These are phyloP conservation scores for Acrobasis repandana DNA, from an alignment of 2,888 invertebrate genomes.

Conservation along the genomic window DNA sequence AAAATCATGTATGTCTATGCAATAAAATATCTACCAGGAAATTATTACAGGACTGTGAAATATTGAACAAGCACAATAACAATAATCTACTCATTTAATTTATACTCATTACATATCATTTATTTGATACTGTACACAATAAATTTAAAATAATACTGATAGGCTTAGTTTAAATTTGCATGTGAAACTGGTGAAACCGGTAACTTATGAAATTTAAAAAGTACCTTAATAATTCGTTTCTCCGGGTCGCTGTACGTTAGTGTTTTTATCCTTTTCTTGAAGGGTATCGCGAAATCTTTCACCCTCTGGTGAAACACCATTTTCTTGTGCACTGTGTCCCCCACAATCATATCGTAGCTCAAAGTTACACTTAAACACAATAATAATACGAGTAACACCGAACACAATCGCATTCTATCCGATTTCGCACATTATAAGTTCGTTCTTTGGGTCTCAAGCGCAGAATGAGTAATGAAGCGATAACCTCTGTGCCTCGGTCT, in stretches of 20 bases:
- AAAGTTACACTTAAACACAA: slow-evolving; percentile 52
- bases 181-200: background rate
- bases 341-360: slow-evolving; percentile 70
- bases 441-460: slow-evolving; percentile 19
- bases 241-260: slow-evolving; percentile 68
- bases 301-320: slow-evolving; percentile 77
- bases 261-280: slow-evolving; percentile 70
- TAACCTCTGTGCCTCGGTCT: slow-evolving; percentile 26
- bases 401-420: slow-evolving; percentile 68
- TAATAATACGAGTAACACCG: slow-evolving; percentile 49
- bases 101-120: no score
- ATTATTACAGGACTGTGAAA: no score
- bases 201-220: background rate
- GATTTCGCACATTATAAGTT: slow-evolving; percentile 42
- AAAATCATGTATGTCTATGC: no score
- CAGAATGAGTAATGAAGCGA: slow-evolving; percentile 28
- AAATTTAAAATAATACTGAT: no score
- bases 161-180: background rate
- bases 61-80: no score
- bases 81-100: no score
- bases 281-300: slow-evolving; percentile 75
- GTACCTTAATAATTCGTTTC: slow-evolving; percentile 68
- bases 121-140: no score
- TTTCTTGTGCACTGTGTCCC: slow-evolving; percentile 74
- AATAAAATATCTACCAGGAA: no score